Conservation (phyloP, 2,113 vertebrate species). For the Platichthys flesus region DNA sequence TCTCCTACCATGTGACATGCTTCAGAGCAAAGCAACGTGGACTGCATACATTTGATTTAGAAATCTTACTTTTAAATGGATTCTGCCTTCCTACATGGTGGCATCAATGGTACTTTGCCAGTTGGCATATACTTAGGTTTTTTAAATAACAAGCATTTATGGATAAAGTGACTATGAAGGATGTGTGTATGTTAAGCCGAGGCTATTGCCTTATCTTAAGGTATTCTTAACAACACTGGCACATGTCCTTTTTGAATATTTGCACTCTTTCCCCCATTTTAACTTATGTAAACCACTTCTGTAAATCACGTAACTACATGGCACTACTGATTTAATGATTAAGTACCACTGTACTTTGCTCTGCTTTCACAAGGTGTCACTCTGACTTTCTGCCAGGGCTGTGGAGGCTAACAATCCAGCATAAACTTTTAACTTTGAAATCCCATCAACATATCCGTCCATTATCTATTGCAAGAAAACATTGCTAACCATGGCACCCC, state of each 20-base stretch:
- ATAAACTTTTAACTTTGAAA: not conserved
- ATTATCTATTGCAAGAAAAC: too few species aligned
- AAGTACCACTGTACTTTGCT: not conserved
- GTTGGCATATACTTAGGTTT: not conserved
- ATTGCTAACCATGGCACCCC: too few species aligned
- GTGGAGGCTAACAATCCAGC: not conserved
- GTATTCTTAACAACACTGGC: not conserved
- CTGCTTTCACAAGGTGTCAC: not conserved
- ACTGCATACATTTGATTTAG: constrained; percentile 13
- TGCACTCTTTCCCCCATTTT: not conserved
- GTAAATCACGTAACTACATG: not conserved
- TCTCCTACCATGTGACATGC: not conserved
- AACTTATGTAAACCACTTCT: not conserved
- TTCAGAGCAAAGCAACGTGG: constrained; percentile 13
- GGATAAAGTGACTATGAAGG: not conserved
- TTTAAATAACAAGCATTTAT: not conserved
- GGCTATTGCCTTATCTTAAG: not conserved
- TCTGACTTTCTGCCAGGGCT: not conserved
- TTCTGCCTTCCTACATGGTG: constrained; percentile 2
- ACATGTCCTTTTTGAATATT: not conserved
- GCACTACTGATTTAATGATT: not conserved
- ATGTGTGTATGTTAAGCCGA: constrained; percentile 5
- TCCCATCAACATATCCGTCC: not conserved
- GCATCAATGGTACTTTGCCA: not conserved
- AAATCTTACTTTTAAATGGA: constrained; percentile 5